Evolutionary conservation across 1,140 invertebrate genomes (phyloP).

Genomic region (Meteorus sp.): DNA sequence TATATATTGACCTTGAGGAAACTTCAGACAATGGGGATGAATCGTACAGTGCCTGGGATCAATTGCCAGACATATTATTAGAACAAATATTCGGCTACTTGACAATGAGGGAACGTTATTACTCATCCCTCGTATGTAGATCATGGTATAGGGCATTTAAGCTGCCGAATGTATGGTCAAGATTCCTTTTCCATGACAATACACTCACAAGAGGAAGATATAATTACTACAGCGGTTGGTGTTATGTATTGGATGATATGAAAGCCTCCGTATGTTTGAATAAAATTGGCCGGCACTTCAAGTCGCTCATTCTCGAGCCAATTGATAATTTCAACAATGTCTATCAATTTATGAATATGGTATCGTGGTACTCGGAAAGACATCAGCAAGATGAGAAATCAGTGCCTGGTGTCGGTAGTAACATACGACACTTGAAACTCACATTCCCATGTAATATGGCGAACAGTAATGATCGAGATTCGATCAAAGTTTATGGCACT

Average conservation of each 20-base stretch:
- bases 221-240: conserved; percentile 84
- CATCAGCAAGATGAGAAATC: conserved; percentile 43
- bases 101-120: conserved; percentile 70
- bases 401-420: conserved; percentile 59
- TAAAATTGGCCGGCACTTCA: conserved; percentile 70
- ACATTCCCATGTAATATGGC: conserved; percentile 80
- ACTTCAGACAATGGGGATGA: conserved; percentile 49
- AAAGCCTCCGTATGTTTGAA: conserved; percentile 73
- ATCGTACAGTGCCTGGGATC: conserved; percentile 66
- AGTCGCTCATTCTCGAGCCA: conserved; percentile 71
- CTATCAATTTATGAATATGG: conserved; percentile 82
- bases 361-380: conserved; percentile 71
- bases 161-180: conserved; percentile 73
- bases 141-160: conserved; percentile 76
- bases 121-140: conserved; percentile 72
- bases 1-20: conserved; percentile 64
- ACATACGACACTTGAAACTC: conserved; percentile 70
- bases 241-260: conserved; percentile 76
- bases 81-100: conserved; percentile 78
- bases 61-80: conserved; percentile 74
- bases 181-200: conserved; percentile 71
- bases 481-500: conserved; percentile 72
- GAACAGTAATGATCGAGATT: conserved; percentile 62
- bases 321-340: conserved; percentile 82
- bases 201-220: conserved; percentile 75